These are phyloP conservation scores for Gallinago undulata DNA, from an alignment of 2,113 vertebrate species.

Conservation along the genomic window DNA sequence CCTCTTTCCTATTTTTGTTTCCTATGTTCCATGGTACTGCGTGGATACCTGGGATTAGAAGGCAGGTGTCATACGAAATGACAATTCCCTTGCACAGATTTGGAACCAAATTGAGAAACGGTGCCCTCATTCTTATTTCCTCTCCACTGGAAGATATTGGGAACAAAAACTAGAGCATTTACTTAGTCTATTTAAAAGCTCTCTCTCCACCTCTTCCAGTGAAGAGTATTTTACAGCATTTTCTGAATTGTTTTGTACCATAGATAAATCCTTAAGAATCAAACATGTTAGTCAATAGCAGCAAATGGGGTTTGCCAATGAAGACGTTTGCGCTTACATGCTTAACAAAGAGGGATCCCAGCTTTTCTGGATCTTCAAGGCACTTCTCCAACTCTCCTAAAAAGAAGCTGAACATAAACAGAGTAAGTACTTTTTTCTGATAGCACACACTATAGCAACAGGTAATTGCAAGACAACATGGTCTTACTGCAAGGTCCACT, in stretches of 20 bases:
- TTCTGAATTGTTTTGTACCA: neutral
- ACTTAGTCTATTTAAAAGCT: neutral
- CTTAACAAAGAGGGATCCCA: slow-evolving; percentile 93
- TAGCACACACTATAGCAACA: neutral
- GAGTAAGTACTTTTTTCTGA: neutral
- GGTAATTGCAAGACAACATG: neutral
- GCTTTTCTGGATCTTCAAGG: slow-evolving; percentile 94
- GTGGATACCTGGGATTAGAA: neutral
- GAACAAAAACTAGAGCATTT: neutral
- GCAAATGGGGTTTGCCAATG: neutral
- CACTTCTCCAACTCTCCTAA: slow-evolving; percentile 96
- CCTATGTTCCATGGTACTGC: neutral
- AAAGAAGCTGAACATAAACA: slow-evolving; percentile 84
- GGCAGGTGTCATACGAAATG: neutral
- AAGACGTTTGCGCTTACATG: slow-evolving; percentile 77
- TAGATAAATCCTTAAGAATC: neutral
- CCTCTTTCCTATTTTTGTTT: neutral
- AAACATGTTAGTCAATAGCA: neutral
- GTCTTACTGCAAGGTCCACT: neutral
- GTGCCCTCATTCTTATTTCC: neutral
- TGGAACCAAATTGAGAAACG: neutral
- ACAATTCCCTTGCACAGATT: neutral
- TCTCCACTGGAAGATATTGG: neutral
- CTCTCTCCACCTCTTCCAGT: neutral
- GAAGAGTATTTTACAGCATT: neutral